Conservation (phyloP, 2,113 vertebrate species). For the Mirounga angustirostris region DNA sequence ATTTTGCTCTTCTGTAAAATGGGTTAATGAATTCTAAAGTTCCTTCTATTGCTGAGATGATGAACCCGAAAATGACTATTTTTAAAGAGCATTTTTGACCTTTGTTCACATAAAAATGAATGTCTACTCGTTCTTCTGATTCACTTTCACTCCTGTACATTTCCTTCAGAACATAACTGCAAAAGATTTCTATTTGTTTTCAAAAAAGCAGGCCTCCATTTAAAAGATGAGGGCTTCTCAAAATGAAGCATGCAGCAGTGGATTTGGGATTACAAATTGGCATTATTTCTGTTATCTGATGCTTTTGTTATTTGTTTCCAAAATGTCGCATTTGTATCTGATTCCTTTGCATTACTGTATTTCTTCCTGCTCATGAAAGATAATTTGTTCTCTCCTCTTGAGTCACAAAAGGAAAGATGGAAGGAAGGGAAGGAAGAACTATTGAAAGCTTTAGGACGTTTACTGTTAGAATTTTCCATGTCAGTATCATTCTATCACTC, state of each 20-base stretch:
- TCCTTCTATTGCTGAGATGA: background rate
- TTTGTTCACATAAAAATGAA: slow-evolving; percentile 35
- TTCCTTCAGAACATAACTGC: slow-evolving; percentile 18
- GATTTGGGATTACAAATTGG: background rate
- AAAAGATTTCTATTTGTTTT: background rate
- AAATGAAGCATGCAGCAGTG: background rate
- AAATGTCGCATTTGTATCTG: background rate
- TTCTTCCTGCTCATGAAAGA: background rate
- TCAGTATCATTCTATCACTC: background rate
- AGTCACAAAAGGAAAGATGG: background rate
- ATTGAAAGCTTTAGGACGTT: background rate
- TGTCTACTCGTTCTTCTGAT: background rate
- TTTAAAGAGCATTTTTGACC: slow-evolving; percentile 10
- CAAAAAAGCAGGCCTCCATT: background rate
- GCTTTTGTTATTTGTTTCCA: background rate
- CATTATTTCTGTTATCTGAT: background rate
- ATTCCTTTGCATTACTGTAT: background rate
- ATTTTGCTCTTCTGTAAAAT: slow-evolving; percentile 16
- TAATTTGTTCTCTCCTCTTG: slow-evolving; percentile 10
- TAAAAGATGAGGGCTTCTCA: slow-evolving; percentile 26
- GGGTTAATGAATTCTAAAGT: background rate
- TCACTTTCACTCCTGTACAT: background rate
- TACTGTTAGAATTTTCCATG: background rate
- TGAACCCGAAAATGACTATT: background rate
- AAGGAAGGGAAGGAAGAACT: background rate